Percentiles rank a stretch among this genome's conserved stretches.
These are phyloP conservation scores for Diaperis boleti DNA, from an alignment of 2,888 invertebrate species.

Conservation along the genomic window DNA sequence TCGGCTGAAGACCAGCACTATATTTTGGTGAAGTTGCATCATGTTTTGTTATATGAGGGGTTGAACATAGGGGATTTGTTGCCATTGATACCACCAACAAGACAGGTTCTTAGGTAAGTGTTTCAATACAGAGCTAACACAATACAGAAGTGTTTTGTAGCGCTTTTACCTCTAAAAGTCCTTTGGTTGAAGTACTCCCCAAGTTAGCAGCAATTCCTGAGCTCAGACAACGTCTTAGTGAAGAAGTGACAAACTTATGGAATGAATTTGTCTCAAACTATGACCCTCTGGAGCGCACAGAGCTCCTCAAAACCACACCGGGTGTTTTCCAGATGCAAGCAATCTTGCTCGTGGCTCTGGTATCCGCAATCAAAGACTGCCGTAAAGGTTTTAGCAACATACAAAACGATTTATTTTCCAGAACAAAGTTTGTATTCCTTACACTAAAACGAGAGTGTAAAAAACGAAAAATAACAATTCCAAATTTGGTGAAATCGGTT, in stretches of 20 bases:
- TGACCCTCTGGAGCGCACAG: slow-evolving; percentile 81
- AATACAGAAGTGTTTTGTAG: slow-evolving; percentile 49
- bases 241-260: slow-evolving; percentile 80
- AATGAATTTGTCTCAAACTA: slow-evolving; percentile 84
- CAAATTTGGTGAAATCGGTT: slow-evolving; percentile 62
- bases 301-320: slow-evolving; percentile 72
- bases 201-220: slow-evolving; percentile 75
- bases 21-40: slow-evolving; percentile 80
- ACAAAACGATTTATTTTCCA: slow-evolving; percentile 66
- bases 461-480: slow-evolving; percentile 57
- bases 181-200: slow-evolving; percentile 70
- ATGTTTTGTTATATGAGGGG: slow-evolving; percentile 79
- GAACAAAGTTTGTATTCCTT: slow-evolving; percentile 66
- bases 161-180: slow-evolving; percentile 62
- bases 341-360: slow-evolving; percentile 73
- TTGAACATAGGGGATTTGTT: slow-evolving; percentile 82
- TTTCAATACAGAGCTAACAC: slow-evolving; percentile 8
- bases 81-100: slow-evolving; percentile 69
- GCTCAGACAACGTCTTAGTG: slow-evolving; percentile 75
- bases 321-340: slow-evolving; percentile 74
- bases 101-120: slow-evolving; percentile 56
- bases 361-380: slow-evolving; percentile 74
- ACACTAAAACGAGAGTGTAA: slow-evolving; percentile 57
- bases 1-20: slow-evolving; percentile 73
- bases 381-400: slow-evolving; percentile 69